A percentile compares a stretch with the other conserved stretches of the same genome.
phyloP scores from a whole-genome alignment of 2,797 vertebrate species.

The Austrolebias charrua region DNA sequence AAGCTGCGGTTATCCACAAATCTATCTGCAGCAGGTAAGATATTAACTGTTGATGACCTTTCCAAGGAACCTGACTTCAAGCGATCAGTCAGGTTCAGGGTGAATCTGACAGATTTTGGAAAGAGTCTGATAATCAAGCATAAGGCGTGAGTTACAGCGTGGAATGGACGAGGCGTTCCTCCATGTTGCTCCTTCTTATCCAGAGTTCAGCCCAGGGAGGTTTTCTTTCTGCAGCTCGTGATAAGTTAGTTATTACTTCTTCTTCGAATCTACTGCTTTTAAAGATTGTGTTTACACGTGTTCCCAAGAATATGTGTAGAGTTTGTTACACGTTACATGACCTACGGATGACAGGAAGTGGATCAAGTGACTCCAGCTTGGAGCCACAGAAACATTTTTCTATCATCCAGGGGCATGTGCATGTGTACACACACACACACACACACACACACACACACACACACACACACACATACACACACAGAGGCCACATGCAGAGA shows the following conservation, averaged over 20 bases:
- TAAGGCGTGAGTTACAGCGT: background rate
- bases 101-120: too few relatives aligned
- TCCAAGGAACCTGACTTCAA: too few relatives aligned
- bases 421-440: conserved; percentile 15
- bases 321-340: background rate
- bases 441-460: too few relatives aligned
- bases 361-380: conserved; percentile 13
- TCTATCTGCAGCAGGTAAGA: too few relatives aligned
- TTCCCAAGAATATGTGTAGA: background rate
- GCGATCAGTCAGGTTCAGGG: too few relatives aligned
- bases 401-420: conserved; percentile 36
- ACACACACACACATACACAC: conserved; percentile 8
- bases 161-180: conserved; percentile 9
- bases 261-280: background rate
- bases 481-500: conserved; percentile 20
- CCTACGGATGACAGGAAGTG: conserved; percentile 29
- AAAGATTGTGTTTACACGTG: too few relatives aligned
- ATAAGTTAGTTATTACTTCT: conserved; percentile 7
- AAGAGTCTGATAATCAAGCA: background rate
- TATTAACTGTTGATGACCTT: too few relatives aligned
- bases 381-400: conserved; percentile 16
- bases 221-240: background rate
- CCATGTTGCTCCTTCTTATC: conserved; percentile 16
- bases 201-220: conserved; percentile 5
- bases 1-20: too few relatives aligned